Conservation (phyloP, 1,140 invertebrate species). For the Kradibia gibbosae region DNA sequence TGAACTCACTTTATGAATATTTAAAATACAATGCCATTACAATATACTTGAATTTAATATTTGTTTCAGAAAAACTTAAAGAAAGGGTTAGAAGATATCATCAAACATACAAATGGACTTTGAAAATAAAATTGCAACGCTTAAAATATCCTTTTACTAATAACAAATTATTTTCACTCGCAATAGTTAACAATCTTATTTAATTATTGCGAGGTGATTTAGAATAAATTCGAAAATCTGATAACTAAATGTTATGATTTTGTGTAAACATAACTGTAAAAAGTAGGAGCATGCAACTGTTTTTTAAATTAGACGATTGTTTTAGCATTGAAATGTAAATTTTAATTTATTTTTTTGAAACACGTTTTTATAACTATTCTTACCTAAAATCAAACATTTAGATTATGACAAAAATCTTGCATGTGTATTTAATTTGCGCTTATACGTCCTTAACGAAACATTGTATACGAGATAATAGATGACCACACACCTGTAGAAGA, state of each 20-base stretch:
- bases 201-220: no score
- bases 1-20: slow-evolving; percentile 16
- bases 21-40: neutral
- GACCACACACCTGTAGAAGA: slow-evolving; percentile 25
- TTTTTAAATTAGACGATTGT: no score
- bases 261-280: no score
- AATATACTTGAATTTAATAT: neutral
- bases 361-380: no score
- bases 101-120: slow-evolving; percentile 19
- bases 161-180: neutral
- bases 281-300: no score
- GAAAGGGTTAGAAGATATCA: neutral
- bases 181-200: no score
- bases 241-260: no score
- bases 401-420: no score
- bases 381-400: no score
- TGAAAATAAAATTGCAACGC: slow-evolving; percentile 42
- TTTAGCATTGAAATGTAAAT: no score
- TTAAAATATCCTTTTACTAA: slow-evolving; percentile 61
- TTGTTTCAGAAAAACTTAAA: slow-evolving; percentile 16
- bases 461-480: slow-evolving; percentile 56
- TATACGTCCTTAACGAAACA: slow-evolving; percentile 53
- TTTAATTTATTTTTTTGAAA: no score
- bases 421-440: neutral
- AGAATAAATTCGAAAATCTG: no score